Evolutionary conservation across 2,797 vertebrate species (phyloP).

Genomic region (Coregonus sp.): DNA sequence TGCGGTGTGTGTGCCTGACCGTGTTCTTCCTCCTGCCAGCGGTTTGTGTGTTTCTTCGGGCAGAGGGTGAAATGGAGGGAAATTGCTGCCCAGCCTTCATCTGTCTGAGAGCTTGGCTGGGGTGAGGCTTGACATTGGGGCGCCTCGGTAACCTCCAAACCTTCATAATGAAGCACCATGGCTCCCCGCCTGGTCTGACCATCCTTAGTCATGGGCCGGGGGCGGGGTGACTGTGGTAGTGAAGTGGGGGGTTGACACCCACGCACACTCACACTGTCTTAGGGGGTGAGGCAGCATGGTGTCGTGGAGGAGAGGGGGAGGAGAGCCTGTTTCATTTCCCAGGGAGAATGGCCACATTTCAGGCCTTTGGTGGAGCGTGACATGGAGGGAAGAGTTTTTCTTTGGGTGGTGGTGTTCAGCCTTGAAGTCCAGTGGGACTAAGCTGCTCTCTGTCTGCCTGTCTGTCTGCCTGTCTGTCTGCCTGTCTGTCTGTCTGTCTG

Average conservation of each 20-base stretch:
- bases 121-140: constrained; percentile 51
- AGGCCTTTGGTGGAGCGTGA: constrained; percentile 73
- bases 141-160: constrained; percentile 57
- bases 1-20: background rate
- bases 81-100: constrained; percentile 52
- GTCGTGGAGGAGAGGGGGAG: constrained; percentile 24
- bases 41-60: background rate
- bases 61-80: constrained; percentile 63
- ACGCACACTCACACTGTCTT: too few species aligned
- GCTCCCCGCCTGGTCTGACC: too few species aligned
- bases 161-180: constrained; percentile 63
- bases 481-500: too few species aligned
- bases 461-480: background rate
- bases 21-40: background rate
- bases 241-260: constrained; percentile 8
- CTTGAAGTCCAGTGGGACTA: constrained; percentile 66
- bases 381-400: constrained; percentile 62
- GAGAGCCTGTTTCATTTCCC: constrained; percentile 68
- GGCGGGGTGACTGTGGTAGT: constrained; percentile 47
- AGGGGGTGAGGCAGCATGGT: too few species aligned
- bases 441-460: constrained; percentile 58
- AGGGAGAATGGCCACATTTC: constrained; percentile 72
- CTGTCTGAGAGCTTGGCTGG: constrained; percentile 56
- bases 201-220: constrained; percentile 52
- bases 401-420: constrained; percentile 46